Evolutionary conservation across 1,140 invertebrate species (phyloP), one percentile per base, ranked within the genome.

Genomic region (Maniola jurtina): DNA sequence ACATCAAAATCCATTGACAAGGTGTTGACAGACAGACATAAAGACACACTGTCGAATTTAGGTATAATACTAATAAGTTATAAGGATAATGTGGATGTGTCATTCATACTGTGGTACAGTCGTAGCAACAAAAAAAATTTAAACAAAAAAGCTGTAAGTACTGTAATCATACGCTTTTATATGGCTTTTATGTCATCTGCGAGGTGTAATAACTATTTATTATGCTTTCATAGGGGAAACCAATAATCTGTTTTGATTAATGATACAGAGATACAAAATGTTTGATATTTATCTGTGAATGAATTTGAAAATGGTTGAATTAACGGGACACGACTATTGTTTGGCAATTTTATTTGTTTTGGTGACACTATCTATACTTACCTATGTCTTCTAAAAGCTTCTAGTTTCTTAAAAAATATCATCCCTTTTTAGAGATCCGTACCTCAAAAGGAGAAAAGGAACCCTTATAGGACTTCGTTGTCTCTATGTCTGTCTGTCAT

Each of bases 191-290:
- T 52, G 48, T 52, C 65, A 61, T 61, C 58, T 61, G 11, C 42
- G 40, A 14, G 36, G 16, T 52, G 38, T 62, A 61, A 67, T 61
- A 62, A 62, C 59, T 36, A 57, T 67, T 61, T 62, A 62, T 67
- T 62, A 67, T 61, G 33, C 40, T 58, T 67, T 48, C 52, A 56
- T 16, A 47, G 62, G 36, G 50, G 64, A 59, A 66, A 56, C 61
- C 35, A 33, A 58, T 54, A 54, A 54, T 62, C 45, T 15, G 35
- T 61, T 54, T 15, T 62, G 60, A 62, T 62, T 54, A 62, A 62
- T 62, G 60, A 62, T 62, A 54, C 25, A 25, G 52, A 9, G 25
- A 38, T 62, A 61, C 11, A 14, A 61, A 61, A 16, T 47, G 45
- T 50, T 8, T 25, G 34, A 62, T 62, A 35, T 54, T 40, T 62